Base-by-base conservation (phyloP, 2,797 vertebrate species). In the Danio jaintianensis region DNA sequence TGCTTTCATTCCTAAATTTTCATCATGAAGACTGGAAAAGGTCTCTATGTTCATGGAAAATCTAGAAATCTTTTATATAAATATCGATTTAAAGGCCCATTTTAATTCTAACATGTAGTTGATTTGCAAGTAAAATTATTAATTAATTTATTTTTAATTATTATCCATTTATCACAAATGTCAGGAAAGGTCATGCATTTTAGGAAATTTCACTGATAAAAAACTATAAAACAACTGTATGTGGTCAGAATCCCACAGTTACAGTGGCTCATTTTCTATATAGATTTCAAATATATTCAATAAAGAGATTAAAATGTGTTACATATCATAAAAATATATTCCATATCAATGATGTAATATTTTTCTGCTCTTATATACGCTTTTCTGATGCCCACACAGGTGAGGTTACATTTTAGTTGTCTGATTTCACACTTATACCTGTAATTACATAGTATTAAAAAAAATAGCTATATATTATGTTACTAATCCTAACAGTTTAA, bases 341-440 rank as follows among this genome's bases (percentile, higher is more conserved):
- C 1, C n/a, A 42, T n/a, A 42, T 66, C 29, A 20, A 66, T 45
- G 1, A 12, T 22, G 13, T 52, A n/a, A 10, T 22, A 9, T 9
- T 50, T 55, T 55, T 40, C n/a, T 55, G 13, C 36, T 42, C 36
- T 4, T 38, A 8, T 18, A 5, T 62, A 7, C 10, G 29, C 8
- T 52, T 29, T 43, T 36, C 20, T 47, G 70, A 55, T 61, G 12
- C 69, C 56, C 56, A 75, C 71, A 66, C 64, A 73, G 67, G 61
- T 80, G 40, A 78, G 66, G 42, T 72, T 43, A 78, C 36, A 63
- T 63, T 79, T 79, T 1, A 38, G 4, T 38, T 18, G 43, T 22
- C 13, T 11, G 42, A 59, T 61, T 61, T 18, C 4, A 4, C 7
- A 4, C 8, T 7, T 68, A 4, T 40, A 12, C 13, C n/a, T 81